phyloP scores from a whole-genome alignment of 2,113 vertebrate genomes.

The Epinephelus fuscoguttatus region DNA sequence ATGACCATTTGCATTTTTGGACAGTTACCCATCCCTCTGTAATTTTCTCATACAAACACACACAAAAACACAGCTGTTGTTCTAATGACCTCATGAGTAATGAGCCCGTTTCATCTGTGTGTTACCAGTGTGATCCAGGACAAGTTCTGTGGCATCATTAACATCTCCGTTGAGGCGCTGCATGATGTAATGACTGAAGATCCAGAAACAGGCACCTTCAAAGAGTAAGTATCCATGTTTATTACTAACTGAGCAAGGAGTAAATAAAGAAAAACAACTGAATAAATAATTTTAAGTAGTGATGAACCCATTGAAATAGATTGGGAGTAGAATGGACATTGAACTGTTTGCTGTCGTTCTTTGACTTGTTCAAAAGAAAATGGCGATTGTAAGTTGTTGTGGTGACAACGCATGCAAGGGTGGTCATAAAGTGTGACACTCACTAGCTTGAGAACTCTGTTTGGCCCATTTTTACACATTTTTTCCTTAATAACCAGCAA shows the following conservation, averaged over 20 bases:
- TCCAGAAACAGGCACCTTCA: conserved; percentile 92
- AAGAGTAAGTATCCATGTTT: conserved; percentile 89
- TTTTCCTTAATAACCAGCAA: too few species aligned
- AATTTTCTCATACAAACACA: neutral
- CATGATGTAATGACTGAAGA: conserved; percentile 98
- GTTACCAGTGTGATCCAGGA: conserved; percentile 93
- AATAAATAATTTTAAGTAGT: neutral
- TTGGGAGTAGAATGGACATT: too few species aligned
- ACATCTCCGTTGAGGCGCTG: conserved; percentile 93
- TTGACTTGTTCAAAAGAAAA: too few species aligned
- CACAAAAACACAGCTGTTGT: conserved; percentile 4
- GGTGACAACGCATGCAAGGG: too few species aligned
- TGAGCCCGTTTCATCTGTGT: conserved; percentile 39
- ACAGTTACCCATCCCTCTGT: neutral
- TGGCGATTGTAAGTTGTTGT: too few species aligned
- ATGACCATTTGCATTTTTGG: conserved; percentile 16
- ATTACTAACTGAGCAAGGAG: neutral
- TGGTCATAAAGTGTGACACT: too few species aligned
- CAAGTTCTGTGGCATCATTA: conserved; percentile 98
- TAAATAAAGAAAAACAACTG: neutral
- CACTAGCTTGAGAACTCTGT: too few species aligned
- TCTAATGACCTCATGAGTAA: conserved; percentile 7
- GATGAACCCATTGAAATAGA: too few species aligned
- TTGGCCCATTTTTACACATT: too few species aligned
- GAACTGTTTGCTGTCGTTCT: too few species aligned